phyloP scores from a whole-genome alignment of 2,888 invertebrate species.

The Falcaria lacertinaria region DNA sequence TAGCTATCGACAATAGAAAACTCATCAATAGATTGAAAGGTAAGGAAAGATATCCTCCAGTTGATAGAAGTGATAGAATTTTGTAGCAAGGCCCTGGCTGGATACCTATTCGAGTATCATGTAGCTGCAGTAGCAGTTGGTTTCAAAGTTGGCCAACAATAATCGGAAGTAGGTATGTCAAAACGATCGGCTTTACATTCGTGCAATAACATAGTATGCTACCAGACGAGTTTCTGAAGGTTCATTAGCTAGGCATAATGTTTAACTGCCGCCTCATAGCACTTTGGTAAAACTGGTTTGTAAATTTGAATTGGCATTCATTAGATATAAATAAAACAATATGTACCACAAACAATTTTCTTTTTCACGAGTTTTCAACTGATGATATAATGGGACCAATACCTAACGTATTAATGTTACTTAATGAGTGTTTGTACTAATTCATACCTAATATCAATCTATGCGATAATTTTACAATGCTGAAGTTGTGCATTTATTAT shows the following conservation, averaged over 20 bases:
- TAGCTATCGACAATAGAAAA: too few species aligned
- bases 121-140: conserved; percentile 37
- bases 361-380: conserved; percentile 36
- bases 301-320: too few species aligned
- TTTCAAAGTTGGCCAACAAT: conserved; percentile 28
- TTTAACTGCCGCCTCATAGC: background rate
- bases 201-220: background rate
- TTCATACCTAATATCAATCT: conserved; percentile 39
- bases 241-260: background rate
- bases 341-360: background rate
- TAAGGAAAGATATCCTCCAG: background rate
- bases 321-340: too few species aligned
- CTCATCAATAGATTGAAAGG: too few species aligned
- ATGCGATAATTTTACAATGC: conserved; percentile 63
- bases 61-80: background rate
- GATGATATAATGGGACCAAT: conserved; percentile 65
- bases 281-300: background rate
- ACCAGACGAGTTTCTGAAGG: background rate
- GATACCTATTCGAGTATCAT: background rate
- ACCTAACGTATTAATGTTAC: conserved; percentile 35
- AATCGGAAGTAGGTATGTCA: background rate
- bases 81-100: background rate
- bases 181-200: background rate
- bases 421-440: conserved; percentile 44
- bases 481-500: conserved; percentile 80